These are phyloP conservation scores for Margarornis squamiger DNA, from an alignment of 2,797 vertebrate genomes.

Conservation along the genomic window DNA sequence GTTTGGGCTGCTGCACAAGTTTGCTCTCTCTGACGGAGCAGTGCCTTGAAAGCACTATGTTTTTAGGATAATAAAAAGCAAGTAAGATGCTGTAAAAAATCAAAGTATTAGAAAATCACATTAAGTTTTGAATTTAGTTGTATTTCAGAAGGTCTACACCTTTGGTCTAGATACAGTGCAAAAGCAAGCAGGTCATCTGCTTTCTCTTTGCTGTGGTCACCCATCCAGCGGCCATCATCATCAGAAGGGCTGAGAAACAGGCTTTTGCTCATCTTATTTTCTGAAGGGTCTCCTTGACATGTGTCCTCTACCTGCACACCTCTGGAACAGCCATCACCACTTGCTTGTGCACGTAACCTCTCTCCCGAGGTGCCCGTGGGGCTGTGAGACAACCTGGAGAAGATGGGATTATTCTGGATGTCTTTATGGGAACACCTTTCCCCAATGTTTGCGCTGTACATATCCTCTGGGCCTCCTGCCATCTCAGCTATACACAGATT, in stretches of 20 bases:
- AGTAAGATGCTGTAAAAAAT: neutral
- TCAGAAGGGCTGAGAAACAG: neutral
- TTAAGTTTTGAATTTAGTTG: neutral
- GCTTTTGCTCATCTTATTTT: neutral
- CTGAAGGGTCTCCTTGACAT: neutral
- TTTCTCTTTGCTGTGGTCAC: neutral
- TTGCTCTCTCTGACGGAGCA: neutral
- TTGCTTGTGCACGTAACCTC: neutral
- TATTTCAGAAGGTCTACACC: neutral
- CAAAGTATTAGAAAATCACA: neutral
- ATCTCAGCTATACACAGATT: neutral
- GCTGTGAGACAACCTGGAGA: neutral
- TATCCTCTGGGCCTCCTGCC: neutral
- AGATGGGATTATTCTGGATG: neutral
- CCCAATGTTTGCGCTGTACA: neutral
- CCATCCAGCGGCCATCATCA: neutral
- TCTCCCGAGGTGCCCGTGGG: fast-evolving
- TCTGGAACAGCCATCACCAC: neutral
- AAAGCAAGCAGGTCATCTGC: neutral
- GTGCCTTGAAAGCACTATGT: fast-evolving
- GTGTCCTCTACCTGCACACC: neutral
- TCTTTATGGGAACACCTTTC: neutral
- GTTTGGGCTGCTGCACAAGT: fast-evolving
- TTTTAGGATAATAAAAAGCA: neutral
- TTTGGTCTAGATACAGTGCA: too few relatives aligned